Base-by-base conservation (phyloP, 1,140 invertebrate species). In the Bombus pyrosoma region DNA sequence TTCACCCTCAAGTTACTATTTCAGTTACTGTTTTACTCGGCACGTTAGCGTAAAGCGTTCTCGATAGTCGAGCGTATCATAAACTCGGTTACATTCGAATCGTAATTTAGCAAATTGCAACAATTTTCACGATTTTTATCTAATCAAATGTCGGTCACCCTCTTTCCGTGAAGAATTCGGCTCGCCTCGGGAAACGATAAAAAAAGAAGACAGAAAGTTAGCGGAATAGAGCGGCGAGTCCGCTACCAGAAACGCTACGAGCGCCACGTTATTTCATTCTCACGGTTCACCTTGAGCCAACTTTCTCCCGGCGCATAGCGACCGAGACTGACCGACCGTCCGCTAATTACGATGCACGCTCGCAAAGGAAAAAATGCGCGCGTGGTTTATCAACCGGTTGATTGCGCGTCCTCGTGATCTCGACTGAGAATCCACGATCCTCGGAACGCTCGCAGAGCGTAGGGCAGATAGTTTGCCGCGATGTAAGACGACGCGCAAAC, bases 221-320 rank as follows among this genome's bases (percentile, higher is more conserved):
- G 1, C 0, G 25, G 9, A 28, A 62, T 3, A 66, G 13, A 18
- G n/a, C n/a, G 62, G 28, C 1, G 2, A 64, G 62, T 25, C 9
- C 5, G 28, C 71, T 18, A 41, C 39, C 71, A 43, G 39, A 72
- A 72, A 72, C 43, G 15, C 68, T 15, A 59, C 34, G n/a, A n/a
- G 37, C 47, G 28, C 79, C 68, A n/a, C 81, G 74, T 83, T 62
- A 41, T 57, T 83, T 66, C 81, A 47, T 83, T 64, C 68, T 83
- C 43, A 43, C 62, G 34, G 73, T 41, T 83, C 73, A 83, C 81
- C 81, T 83, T 83, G 81, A 83, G 34, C 81, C 73, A 83, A 83
- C 81, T 83, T 83, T 83, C 81, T 77, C 81, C 81, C n/a, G 41
- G 12, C 59, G 43, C 47, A 18, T 77, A 53, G 37, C 15, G 62